phyloP scores from a whole-genome alignment of 2,113 vertebrate genomes.

The Solea solea region DNA sequence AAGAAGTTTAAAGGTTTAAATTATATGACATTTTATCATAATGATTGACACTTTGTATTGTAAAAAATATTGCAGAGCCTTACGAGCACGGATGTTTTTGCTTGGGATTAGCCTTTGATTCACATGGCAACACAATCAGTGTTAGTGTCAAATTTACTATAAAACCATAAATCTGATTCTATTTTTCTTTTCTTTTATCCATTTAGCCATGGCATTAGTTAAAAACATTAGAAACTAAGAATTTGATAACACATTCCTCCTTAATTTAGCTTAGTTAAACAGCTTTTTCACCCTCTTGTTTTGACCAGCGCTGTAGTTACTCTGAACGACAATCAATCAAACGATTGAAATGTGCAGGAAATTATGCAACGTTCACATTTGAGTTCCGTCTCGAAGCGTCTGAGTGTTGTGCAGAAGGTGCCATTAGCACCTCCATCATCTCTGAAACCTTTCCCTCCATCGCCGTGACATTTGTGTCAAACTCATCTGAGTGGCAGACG shows the following conservation, averaged over 20 bases:
- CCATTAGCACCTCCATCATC: conserved; percentile 31
- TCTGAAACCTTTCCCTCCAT: conserved; percentile 38
- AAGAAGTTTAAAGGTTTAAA: too few species aligned
- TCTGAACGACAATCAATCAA: not conserved
- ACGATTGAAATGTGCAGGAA: not conserved
- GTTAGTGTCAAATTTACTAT: too few species aligned
- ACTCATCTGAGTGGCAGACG: conserved; percentile 45
- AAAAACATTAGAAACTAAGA: too few species aligned
- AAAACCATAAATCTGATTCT: too few species aligned
- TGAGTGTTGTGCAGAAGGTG: not conserved
- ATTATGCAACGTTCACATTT: not conserved
- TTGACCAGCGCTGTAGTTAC: not conserved
- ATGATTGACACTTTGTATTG: too few species aligned
- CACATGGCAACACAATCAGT: too few species aligned
- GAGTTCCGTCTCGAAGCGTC: not conserved
- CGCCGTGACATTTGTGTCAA: conserved; percentile 41
- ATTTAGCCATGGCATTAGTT: not conserved
- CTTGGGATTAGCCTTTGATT: too few species aligned
- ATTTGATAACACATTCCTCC: too few species aligned
- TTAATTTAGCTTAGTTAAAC: not conserved
- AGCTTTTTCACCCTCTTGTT: too few species aligned
- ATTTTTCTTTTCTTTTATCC: not conserved
- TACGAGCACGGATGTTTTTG: too few species aligned
- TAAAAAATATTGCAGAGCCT: too few species aligned
- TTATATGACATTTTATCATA: too few species aligned